Conservation (phyloP, 2,797 vertebrate species). For the Brachyalestes nurse region DNA sequence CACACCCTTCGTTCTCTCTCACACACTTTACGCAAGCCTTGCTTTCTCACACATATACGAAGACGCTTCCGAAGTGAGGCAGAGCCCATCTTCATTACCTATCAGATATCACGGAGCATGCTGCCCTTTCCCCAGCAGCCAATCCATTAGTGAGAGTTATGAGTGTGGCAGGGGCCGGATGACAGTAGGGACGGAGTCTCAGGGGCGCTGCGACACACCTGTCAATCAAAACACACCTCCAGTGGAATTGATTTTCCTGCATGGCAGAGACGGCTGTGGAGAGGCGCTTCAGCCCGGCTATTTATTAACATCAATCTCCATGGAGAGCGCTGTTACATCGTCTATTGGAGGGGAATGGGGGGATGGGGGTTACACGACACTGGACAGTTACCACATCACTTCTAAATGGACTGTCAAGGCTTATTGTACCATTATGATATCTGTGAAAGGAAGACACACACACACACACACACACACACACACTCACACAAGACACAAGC, state of each 20-base stretch:
- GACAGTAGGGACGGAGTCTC: constrained; percentile 34
- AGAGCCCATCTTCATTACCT: constrained; percentile 41
- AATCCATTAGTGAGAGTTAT: constrained; percentile 61
- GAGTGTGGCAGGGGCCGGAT: constrained; percentile 32
- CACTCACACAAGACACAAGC: not conserved
- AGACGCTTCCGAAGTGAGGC: not conserved
- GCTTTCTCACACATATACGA: not conserved
- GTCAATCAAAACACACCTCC: constrained; percentile 69
- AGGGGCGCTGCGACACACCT: constrained; percentile 45
- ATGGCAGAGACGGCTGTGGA: constrained; percentile 23
- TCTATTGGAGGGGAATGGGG: not conserved
- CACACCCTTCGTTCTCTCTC: too few relatives aligned
- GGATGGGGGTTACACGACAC: not conserved
- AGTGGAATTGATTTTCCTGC: constrained; percentile 62
- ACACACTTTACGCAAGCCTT: not conserved
- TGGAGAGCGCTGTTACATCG: not conserved
- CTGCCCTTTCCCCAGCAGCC: constrained; percentile 53
- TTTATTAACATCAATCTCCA: constrained; percentile 38
- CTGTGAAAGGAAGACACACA: not conserved
- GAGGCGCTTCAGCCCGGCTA: constrained; percentile 9
- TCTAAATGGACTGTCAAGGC: constrained; percentile 2
- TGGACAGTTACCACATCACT: not conserved
- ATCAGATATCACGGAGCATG: constrained; percentile 29
- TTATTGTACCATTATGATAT: constrained; percentile 7
- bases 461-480: not conserved